Conservation (phyloP, 2,113 vertebrate species). For the Trochalopteron elliotii region DNA sequence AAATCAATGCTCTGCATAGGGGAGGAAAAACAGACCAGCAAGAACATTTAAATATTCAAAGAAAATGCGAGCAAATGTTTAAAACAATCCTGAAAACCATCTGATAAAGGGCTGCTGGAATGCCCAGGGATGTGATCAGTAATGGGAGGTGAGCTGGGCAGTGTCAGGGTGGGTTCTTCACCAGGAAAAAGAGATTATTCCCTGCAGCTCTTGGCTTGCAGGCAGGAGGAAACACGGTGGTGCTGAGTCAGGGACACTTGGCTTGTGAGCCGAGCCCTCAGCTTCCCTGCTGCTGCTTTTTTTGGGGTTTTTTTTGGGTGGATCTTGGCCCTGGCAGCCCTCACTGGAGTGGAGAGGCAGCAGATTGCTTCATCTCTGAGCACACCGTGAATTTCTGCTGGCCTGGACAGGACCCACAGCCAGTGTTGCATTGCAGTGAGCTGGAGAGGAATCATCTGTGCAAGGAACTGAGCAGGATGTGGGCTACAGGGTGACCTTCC, state of each 20-base stretch:
- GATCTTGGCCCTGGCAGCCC: not conserved
- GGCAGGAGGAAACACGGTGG: rapidly evolving
- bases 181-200: not conserved
- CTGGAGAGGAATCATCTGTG: not conserved
- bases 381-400: not conserved
- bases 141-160: not conserved
- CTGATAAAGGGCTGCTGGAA: not conserved
- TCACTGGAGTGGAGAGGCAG: not conserved
- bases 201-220: not conserved
- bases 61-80: not conserved
- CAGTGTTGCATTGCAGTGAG: constrained; percentile 20
- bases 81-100: not conserved
- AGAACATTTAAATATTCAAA: constrained; percentile 17
- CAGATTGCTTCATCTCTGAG: not conserved
- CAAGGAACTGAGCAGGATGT: not conserved
- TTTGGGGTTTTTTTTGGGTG: not conserved
- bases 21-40: not conserved
- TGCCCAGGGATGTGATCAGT: not conserved
- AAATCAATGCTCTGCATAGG: not conserved
- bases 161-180: not conserved
- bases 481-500: not conserved
- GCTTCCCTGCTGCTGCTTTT: not conserved
- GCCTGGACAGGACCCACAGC: not conserved
- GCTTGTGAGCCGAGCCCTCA: not conserved
- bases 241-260: constrained; percentile 28